Evolutionary conservation across 2,888 invertebrate genomes (phyloP).

Genomic region (Sisyra nigra): DNA sequence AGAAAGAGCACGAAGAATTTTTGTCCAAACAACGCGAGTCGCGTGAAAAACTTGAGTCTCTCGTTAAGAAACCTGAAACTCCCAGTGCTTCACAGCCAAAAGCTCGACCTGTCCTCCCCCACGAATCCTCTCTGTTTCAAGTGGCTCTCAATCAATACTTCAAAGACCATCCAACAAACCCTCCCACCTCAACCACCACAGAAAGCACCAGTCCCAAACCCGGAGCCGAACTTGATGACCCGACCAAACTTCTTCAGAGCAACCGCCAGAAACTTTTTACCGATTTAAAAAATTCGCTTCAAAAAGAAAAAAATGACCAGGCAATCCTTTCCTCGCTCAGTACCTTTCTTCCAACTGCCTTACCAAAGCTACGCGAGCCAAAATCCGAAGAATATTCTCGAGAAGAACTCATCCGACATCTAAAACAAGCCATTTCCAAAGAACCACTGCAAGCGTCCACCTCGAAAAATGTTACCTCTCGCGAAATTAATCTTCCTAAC

Average conservation of each 20-base stretch:
- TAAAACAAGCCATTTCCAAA: conserved; percentile 56
- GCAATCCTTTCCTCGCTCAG: not conserved
- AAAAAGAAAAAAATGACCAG: conserved; percentile 2
- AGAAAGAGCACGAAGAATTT: conserved; percentile 54
- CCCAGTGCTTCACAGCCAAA: conserved; percentile 21
- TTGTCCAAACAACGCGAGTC: conserved; percentile 51
- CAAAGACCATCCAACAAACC: conserved; percentile 49
- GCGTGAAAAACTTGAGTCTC: conserved; percentile 29
- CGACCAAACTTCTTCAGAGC: conserved; percentile 26
- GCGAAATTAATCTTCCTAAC: conserved; percentile 56
- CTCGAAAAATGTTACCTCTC: conserved; percentile 51
- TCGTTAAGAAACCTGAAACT: conserved; percentile 15
- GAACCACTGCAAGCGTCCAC: conserved; percentile 43
- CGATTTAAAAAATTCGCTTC: conserved; percentile 3
- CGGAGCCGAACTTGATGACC: conserved; percentile 14
- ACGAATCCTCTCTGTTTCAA: conserved; percentile 46
- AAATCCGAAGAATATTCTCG: conserved; percentile 35
- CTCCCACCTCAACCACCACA: conserved; percentile 49
- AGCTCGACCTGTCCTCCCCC: conserved; percentile 36
- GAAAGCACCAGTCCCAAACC: conserved; percentile 36
- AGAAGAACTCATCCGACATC: conserved; percentile 56
- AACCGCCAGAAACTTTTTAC: conserved; percentile 34
- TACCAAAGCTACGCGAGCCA: not conserved
- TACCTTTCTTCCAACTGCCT: not conserved
- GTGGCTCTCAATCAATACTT: conserved; percentile 50